Evolutionary conservation across 2,113 vertebrate species (phyloP).

Genomic region (Heliornis fulica): DNA sequence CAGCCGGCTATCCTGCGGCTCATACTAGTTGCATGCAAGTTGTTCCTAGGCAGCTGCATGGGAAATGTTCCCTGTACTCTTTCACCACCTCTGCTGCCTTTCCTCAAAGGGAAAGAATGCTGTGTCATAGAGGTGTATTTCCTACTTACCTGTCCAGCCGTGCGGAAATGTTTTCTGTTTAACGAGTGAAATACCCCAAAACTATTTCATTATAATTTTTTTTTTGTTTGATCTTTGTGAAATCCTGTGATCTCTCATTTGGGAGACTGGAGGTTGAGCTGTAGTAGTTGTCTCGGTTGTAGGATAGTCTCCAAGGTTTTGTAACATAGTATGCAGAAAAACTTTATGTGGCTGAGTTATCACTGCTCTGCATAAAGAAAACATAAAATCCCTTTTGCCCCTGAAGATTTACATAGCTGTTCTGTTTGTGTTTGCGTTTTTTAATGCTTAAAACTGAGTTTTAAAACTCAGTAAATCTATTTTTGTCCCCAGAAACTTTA

Average conservation of each 20-base stretch:
- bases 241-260: background rate
- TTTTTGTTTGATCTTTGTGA: background rate
- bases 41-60: background rate
- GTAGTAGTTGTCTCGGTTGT: background rate
- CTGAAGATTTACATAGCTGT: background rate
- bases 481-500: background rate
- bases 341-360: background rate
- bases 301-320: background rate
- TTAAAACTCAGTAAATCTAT: background rate
- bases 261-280: rapidly evolving
- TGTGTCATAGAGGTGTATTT: background rate
- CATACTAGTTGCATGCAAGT: background rate
- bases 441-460: background rate
- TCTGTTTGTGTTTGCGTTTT: background rate
- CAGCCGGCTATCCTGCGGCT: background rate
- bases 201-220: rapidly evolving
- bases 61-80: background rate
- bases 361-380: background rate
- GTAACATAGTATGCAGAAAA: background rate
- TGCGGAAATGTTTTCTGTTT: background rate
- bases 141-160: background rate
- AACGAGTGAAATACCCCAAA: background rate
- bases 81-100: background rate
- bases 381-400: background rate
- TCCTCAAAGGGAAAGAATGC: background rate